Conservation (phyloP, 2,797 vertebrate species). For the Potorous gilbertii region DNA sequence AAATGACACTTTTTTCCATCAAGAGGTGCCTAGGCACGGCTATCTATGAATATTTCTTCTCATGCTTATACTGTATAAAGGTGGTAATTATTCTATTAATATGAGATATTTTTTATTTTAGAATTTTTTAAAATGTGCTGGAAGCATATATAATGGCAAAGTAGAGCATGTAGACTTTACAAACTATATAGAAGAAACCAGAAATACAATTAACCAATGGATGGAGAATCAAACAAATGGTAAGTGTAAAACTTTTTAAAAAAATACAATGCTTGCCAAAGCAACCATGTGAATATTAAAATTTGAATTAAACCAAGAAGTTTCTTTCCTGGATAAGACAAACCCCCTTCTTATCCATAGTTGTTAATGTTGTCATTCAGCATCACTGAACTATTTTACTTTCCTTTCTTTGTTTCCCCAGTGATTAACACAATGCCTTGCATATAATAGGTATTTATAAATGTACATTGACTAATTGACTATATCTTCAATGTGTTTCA, state of each 20-base stretch:
- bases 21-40: not conserved
- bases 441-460: not conserved
- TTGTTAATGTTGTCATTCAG: not conserved
- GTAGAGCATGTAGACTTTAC: constrained; percentile 88
- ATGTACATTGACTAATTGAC: too few species aligned
- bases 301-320: not conserved
- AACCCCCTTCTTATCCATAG: not conserved
- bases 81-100: constrained; percentile 38
- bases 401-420: not conserved
- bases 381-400: constrained; percentile 11
- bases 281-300: not conserved
- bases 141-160: constrained; percentile 87
- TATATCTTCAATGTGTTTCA: not conserved
- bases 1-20: not conserved
- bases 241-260: constrained; percentile 67
- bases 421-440: not conserved
- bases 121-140: constrained; percentile 85
- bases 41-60: not conserved
- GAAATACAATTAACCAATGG: constrained; percentile 89
- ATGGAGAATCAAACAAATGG: constrained; percentile 88
- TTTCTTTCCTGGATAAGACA: not conserved
- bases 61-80: not conserved
- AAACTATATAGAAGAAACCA: constrained; percentile 83
- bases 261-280: not conserved
- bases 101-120: constrained; percentile 70